Base-by-base conservation (phyloP, 1,140 invertebrate species). In the Drosophila santomea region DNA sequence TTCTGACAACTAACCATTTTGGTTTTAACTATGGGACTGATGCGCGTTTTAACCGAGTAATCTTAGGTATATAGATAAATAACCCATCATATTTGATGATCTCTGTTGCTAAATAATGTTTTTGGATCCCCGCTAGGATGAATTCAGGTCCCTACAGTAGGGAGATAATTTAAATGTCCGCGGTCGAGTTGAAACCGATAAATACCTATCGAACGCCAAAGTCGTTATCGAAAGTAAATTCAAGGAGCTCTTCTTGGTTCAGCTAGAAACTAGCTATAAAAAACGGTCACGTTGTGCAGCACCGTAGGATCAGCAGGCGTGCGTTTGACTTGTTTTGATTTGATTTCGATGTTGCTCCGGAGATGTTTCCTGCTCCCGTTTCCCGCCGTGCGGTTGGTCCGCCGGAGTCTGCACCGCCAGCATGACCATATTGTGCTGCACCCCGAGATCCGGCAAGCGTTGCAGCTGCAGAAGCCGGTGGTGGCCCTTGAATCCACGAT, bases 401-500 rank as follows among this genome's bases (percentile, higher is more conserved):
- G 48, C 7, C 43, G 48, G 4, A 25, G 14, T 5, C 36, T 75
- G 7, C n/a, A 54, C 10, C 32, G 23, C 2, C 45, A 63, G 10
- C 59, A 71, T 54, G 54, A 38, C n/a, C 57, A 88, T 36, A 74
- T 86, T 7, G 55, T 64, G 32, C 72, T 92, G 15, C 83, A 92
- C 57, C 90, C 91, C 8, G 74, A 80, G 25, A 67, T 92, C 14
- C 55, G 50, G 7, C 52, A 84, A 55, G 86, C 91, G 0, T 23
- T 92, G 48, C 36, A 71, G 7, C 47, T 75, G 10, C 61, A 76
- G 0, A 71, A 76, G 20, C 89, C 92, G 6, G 66, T 99, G 55
- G 97, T 99, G 7, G 98, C 98, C 4, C 93, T 99, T 68, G 99
- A 99, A 94, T 98, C 97, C 12, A 98, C 99, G 3, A 98, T 99